Evolutionary conservation across 2,888 invertebrate species (phyloP).

Genomic region (Holacanthella duospinosa): DNA sequence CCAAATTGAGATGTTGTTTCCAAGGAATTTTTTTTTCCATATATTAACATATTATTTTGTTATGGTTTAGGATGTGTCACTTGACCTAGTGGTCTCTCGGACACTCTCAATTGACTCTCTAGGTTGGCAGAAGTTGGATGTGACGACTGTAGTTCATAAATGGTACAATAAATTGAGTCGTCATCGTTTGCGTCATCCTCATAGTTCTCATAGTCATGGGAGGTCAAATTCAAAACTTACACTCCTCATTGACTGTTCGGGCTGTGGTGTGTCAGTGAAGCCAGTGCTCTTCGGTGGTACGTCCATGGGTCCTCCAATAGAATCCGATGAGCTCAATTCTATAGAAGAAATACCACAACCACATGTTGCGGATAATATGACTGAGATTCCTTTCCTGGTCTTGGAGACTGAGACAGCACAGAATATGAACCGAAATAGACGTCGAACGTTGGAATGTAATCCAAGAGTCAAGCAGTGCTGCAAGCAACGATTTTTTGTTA

Average conservation of each 20-base stretch:
- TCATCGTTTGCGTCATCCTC: conserved; percentile 28
- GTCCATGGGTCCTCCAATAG: not conserved
- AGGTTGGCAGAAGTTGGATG: conserved; percentile 79
- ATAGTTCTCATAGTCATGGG: conserved; percentile 19
- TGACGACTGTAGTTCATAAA: conserved; percentile 62
- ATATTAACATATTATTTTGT: too few relatives aligned
- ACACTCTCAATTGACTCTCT: conserved; percentile 53
- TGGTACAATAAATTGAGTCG: conserved; percentile 51
- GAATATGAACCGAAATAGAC: conserved; percentile 51
- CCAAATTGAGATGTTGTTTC: too few relatives aligned
- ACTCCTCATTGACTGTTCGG: conserved; percentile 53
- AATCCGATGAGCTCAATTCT: not conserved
- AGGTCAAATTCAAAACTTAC: conserved; percentile 48
- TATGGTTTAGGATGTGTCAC: conserved; percentile 41
- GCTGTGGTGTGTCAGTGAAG: conserved; percentile 40
- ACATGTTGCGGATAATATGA: conserved; percentile 26
- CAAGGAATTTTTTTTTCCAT: too few relatives aligned
- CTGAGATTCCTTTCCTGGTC: conserved; percentile 36
- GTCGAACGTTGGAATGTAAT: conserved; percentile 74
- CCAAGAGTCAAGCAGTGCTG: conserved; percentile 65
- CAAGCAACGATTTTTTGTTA: conserved; percentile 82
- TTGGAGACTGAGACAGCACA: conserved; percentile 36
- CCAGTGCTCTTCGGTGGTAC: conserved; percentile 23
- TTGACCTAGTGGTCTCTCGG: conserved; percentile 50
- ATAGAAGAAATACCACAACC: not conserved